Percentiles rank a stretch among this genome's conserved stretches.
Evolutionary conservation across 2,888 invertebrate genomes (phyloP).

Genomic region (Seira musarum): DNA sequence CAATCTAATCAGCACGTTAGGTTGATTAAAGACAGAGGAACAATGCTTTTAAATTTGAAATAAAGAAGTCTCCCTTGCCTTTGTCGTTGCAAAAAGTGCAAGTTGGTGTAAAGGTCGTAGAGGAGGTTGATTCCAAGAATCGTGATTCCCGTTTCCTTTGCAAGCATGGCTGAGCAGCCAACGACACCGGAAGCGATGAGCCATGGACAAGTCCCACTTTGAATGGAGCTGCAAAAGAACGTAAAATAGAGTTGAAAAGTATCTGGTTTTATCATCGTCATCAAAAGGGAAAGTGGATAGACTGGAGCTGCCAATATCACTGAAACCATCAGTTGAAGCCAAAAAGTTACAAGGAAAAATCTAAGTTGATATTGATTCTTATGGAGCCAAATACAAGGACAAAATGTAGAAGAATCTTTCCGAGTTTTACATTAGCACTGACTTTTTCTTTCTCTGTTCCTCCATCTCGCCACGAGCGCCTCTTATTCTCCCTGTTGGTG

Average conservation of each 20-base stretch:
- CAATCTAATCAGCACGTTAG: no score
- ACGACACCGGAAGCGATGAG: constrained; percentile 71
- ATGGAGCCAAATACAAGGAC: not conserved
- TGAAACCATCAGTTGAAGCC: no score
- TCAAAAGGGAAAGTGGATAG: constrained; percentile 1
- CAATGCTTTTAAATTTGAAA: constrained; percentile 1
- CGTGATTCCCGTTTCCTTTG: constrained; percentile 90
- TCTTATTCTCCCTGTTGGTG: constrained; percentile 6
- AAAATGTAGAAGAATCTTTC: not conserved
- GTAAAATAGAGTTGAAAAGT: not conserved
- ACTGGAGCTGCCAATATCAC: not conserved
- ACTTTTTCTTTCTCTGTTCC: not conserved
- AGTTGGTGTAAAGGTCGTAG: constrained; percentile 84
- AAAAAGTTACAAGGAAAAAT: no score
- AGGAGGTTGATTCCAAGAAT: constrained; percentile 84
- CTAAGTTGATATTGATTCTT: no score
- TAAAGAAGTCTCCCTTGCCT: constrained; percentile 54
- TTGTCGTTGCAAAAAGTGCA: constrained; percentile 80
- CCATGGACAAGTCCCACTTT: constrained; percentile 47
- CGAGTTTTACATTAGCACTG: not conserved
- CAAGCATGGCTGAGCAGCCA: constrained; percentile 86
- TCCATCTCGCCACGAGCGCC: not conserved
- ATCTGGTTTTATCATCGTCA: constrained; percentile 3
- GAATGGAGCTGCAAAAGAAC: constrained; percentile 1
- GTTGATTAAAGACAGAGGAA: not conserved